Conservation (phyloP, 1,140 invertebrate genomes). For the Ridgeia piscesae region DNA sequence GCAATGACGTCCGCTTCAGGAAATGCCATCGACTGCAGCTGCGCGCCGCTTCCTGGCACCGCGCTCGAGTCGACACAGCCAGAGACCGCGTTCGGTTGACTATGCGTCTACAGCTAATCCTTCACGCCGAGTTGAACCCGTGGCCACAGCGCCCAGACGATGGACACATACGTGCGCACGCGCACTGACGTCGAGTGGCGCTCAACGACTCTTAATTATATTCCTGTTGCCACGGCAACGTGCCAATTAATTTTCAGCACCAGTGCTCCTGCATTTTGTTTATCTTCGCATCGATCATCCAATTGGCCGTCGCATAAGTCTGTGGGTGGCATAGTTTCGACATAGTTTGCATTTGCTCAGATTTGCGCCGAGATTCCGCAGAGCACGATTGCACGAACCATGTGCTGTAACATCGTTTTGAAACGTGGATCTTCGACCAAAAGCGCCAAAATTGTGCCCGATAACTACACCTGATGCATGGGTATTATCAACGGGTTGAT, state of each 20-base stretch:
- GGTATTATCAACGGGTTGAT: too few species aligned
- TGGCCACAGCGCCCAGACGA: neutral
- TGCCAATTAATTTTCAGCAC: slow-evolving; percentile 5
- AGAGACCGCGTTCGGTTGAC: neutral
- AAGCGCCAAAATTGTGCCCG: neutral
- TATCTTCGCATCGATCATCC: neutral
- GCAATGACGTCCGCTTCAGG: neutral
- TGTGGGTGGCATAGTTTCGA: neutral
- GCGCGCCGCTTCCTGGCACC: neutral
- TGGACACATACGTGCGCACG: neutral
- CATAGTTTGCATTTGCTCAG: neutral
- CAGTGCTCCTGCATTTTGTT: neutral
- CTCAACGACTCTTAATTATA: neutral
- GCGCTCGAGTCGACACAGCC: neutral
- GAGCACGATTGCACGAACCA: neutral
- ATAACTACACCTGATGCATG: too few species aligned
- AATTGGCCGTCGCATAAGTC: neutral
- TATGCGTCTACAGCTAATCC: neutral
- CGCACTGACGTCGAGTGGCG: neutral
- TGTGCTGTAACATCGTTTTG: neutral
- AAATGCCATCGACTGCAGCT: neutral
- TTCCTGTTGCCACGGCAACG: neutral
- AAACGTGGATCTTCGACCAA: neutral
- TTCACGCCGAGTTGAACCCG: neutral
- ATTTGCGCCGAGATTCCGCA: neutral